These are phyloP conservation scores for Scaptomyza parva DNA, from an alignment of 2,888 invertebrate genomes.

Conservation along the genomic window DNA sequence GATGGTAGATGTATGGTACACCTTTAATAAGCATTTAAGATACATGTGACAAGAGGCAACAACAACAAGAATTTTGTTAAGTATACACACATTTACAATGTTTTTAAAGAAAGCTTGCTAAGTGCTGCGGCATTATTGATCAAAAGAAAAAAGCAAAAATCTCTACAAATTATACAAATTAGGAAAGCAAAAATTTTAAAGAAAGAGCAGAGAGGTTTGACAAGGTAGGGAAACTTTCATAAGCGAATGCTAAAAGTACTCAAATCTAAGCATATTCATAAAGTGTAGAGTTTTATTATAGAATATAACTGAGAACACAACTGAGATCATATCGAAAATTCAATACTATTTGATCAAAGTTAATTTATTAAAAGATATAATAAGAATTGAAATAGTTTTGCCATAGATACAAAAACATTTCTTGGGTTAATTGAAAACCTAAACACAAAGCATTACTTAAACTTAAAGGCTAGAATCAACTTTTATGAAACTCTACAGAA, in stretches of 20 bases:
- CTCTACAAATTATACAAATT: constrained; percentile 11
- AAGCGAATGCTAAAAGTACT: too few relatives aligned
- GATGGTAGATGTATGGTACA: constrained; percentile 6
- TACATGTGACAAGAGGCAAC: constrained; percentile 35
- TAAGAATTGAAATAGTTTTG: not conserved
- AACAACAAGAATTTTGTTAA: constrained; percentile 20
- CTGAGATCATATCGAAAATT: too few relatives aligned
- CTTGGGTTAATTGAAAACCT: not conserved
- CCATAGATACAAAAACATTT: not conserved
- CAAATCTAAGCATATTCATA: too few relatives aligned
- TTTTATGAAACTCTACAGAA: not conserved
- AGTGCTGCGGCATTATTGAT: not conserved
- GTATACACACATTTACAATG: not conserved
- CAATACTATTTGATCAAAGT: too few relatives aligned
- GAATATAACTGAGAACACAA: too few relatives aligned
- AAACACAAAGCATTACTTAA: not conserved
- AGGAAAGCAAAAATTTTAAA: too few relatives aligned
- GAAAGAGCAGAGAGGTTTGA: too few relatives aligned
- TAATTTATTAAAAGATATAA: too few relatives aligned
- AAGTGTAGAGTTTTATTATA: too few relatives aligned
- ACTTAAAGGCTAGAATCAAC: not conserved
- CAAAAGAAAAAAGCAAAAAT: not conserved
- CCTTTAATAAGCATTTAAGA: constrained; percentile 56
- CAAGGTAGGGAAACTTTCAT: too few relatives aligned
- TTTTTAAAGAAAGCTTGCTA: constrained; percentile 30